Base-by-base conservation (phyloP, 2,797 vertebrate species). In the Anguilla anguilla region DNA sequence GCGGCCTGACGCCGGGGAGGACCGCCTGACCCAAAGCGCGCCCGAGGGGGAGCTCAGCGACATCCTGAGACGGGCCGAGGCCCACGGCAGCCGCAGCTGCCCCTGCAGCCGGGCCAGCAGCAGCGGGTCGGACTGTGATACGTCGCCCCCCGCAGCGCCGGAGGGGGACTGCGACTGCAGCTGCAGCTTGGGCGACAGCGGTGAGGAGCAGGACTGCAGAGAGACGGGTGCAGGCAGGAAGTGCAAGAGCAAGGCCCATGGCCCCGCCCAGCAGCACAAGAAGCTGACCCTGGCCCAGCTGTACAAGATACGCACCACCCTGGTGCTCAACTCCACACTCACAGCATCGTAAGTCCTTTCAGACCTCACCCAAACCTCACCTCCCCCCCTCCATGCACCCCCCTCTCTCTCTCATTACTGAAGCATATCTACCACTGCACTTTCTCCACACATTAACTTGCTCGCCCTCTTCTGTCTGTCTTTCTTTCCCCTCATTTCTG, bases 251-350 rank as follows among this genome's bases (percentile, higher is more conserved):
- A 96, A 96, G 89, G 96, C 93, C 0, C 96, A 94, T 93, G 17
- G 94, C 49, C n/a, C 43, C 0, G 39, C 90, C 0, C 85, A 74
- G n/a, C 96, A 95, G 91, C 96, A 96, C 92, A 94, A 95, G 91
- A 96, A 95, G 90, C 94, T 97, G 91, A 97, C 96, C 0, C 88
- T 96, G 91, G 94, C 97, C 0, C 97, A 99, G 94, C 96, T 99
- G 55, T 97, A 98, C 92, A 95, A 96, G 88, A 97, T 99, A 94
- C 96, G 97, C 90, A 98, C 97, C 92, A 98, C 97, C 3, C 92
- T 99, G 87, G 97, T 99, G 91, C 97, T 99, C 83, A 99, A 98
- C 95, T 98, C 98, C 93, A 99, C 98, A 0, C 97, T 99, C 91
- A 99, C 98, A 0, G 98, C 98, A 92, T 99, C 98, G 98, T 99